Evolutionary conservation across 1,140 invertebrate genomes (phyloP).

Genomic region (Papilio aristodemus): DNA sequence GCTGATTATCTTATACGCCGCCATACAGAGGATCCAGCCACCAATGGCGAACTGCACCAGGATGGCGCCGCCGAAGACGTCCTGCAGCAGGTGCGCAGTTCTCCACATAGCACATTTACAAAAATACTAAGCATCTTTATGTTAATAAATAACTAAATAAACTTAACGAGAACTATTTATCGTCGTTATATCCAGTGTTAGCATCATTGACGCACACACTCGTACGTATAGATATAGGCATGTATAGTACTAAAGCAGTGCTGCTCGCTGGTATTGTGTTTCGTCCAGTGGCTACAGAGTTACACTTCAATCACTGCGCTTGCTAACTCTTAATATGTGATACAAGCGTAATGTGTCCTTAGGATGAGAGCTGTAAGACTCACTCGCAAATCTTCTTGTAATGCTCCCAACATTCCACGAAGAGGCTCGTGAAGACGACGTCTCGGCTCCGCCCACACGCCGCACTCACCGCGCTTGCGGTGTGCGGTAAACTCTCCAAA

Average conservation of each 20-base stretch:
- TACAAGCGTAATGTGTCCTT: too few relatives aligned
- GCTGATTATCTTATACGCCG: constrained; percentile 64
- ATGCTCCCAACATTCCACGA: constrained; percentile 52
- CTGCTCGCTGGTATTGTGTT: too few relatives aligned
- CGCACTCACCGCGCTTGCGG: constrained; percentile 30
- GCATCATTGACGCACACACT: too few relatives aligned
- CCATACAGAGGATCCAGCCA: constrained; percentile 71
- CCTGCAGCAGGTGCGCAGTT: constrained; percentile 48
- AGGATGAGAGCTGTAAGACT: constrained; percentile 29
- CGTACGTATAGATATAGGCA: too few relatives aligned
- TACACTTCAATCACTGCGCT: too few relatives aligned
- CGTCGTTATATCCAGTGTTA: too few relatives aligned
- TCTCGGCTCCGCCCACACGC: constrained; percentile 37
- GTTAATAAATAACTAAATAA: too few relatives aligned
- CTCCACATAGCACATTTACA: constrained; percentile 38
- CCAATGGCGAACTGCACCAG: constrained; percentile 67
- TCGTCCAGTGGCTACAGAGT: too few relatives aligned
- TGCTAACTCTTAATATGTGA: too few relatives aligned
- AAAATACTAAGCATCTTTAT: neutral
- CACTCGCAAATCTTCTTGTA: constrained; percentile 56
- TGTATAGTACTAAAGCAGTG: too few relatives aligned
- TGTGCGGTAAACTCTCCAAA: constrained; percentile 46
- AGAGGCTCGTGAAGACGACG: constrained; percentile 39
- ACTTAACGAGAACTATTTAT: too few relatives aligned
- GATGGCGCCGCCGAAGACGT: constrained; percentile 59